Conservation (phyloP, 2,888 invertebrate species). For the Watsonalla binaria region DNA sequence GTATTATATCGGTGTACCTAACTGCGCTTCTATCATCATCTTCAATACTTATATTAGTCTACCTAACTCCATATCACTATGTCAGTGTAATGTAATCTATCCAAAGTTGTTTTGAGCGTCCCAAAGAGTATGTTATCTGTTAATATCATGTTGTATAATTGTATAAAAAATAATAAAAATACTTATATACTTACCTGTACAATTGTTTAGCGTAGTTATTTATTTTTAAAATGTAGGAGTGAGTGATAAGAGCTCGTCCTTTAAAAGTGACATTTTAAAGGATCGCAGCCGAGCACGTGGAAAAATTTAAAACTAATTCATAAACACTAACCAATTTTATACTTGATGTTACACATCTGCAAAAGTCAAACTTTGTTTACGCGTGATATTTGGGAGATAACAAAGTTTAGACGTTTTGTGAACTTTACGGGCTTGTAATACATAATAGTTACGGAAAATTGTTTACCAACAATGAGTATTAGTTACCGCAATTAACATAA, state of each 20-base stretch:
- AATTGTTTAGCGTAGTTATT: conserved; percentile 73
- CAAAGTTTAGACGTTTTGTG: conserved; percentile 72
- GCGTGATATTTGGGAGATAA: conserved; percentile 30
- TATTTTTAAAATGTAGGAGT: conserved; percentile 58
- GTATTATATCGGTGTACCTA: conserved; percentile 22
- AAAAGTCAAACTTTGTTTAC: conserved; percentile 70
- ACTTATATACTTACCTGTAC: conserved; percentile 67
- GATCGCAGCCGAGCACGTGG: conserved; percentile 52
- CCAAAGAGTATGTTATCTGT: conserved; percentile 74
- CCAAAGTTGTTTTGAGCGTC: conserved; percentile 72
- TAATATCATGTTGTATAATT: conserved; percentile 72
- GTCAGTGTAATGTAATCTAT: conserved; percentile 50
- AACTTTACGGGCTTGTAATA: conserved; percentile 21
- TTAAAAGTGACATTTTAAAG: conserved; percentile 71
- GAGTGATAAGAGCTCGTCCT: conserved; percentile 60
- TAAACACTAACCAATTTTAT: conserved; percentile 49
- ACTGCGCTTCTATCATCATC: conserved; percentile 27
- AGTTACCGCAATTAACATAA: conserved; percentile 47
- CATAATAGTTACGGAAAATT: conserved; percentile 8
- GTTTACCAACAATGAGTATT: conserved; percentile 38
- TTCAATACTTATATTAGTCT: conserved; percentile 11
- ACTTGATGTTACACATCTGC: conserved; percentile 37
- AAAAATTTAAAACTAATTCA: conserved; percentile 39
- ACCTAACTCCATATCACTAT: conserved; percentile 11
- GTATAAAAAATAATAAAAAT: conserved; percentile 72